Evolutionary conservation across 2,113 vertebrate species (phyloP).

Genomic region (Falco punctatus): DNA sequence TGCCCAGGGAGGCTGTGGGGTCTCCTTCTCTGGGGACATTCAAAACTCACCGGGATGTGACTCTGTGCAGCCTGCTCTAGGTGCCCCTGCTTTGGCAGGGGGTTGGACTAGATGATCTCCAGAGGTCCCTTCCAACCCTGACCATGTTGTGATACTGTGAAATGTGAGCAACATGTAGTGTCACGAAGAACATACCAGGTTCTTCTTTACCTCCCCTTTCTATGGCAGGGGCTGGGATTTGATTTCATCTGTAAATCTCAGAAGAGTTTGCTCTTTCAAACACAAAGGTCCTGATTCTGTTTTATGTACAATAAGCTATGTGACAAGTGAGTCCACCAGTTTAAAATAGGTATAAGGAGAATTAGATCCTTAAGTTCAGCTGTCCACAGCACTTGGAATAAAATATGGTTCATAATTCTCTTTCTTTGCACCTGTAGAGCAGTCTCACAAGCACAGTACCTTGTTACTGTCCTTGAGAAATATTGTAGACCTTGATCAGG

Average conservation of each 20-base stretch:
- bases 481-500: not conserved
- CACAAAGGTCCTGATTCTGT: not conserved
- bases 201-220: not conserved
- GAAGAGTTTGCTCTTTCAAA: not conserved
- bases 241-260: not conserved
- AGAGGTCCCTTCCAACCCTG: too few relatives aligned
- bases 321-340: not conserved
- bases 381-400: not conserved
- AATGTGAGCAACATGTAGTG: fast-evolving
- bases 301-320: not conserved
- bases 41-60: too few relatives aligned
- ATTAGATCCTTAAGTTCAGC: not conserved
- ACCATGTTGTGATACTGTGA: not conserved
- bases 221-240: not conserved
- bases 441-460: not conserved
- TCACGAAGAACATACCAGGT: fast-evolving
- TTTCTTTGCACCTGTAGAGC: not conserved
- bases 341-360: not conserved
- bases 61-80: too few relatives aligned
- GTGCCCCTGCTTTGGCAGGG: too few relatives aligned
- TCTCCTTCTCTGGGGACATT: too few relatives aligned
- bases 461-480: not conserved
- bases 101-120: too few relatives aligned
- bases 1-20: too few relatives aligned
- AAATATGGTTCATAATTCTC: not conserved